A percentile compares a stretch with the other conserved stretches of the same genome.
These are phyloP conservation scores for Odontocolon sp. DNA, from an alignment of 2,888 invertebrate species.

Conservation along the genomic window DNA sequence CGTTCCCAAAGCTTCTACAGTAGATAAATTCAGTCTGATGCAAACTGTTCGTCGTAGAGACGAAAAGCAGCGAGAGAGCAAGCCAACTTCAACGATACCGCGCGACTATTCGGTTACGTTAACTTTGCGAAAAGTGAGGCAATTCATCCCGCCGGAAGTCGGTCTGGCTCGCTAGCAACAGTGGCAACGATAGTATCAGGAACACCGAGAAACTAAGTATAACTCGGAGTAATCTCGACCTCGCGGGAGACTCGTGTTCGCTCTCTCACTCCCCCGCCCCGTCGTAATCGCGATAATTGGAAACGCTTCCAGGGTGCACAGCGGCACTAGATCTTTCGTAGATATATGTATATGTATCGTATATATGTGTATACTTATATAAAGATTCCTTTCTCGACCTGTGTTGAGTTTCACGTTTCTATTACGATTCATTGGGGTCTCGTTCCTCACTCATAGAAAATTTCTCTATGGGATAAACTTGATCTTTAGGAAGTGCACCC, in stretches of 20 bases:
- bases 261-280: neutral
- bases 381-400: too few species aligned
- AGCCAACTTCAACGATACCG: neutral
- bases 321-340: neutral
- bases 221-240: slow-evolving; percentile 18
- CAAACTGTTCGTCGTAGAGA: slow-evolving; percentile 1
- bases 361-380: too few species aligned
- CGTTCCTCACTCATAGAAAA: too few species aligned
- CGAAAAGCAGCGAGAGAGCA: neutral
- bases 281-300: slow-evolving; percentile 21
- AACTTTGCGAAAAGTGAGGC: slow-evolving; percentile 19
- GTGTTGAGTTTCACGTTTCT: too few species aligned
- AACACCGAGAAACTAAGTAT: neutral
- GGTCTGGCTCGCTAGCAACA: neutral
- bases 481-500: too few species aligned
- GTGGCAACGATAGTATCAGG: neutral
- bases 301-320: slow-evolving; percentile 1
- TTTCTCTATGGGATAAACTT: too few species aligned
- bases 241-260: neutral
- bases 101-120: slow-evolving; percentile 10
- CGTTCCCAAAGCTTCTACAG: neutral
- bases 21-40: neutral
- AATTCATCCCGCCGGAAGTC: slow-evolving; percentile 14
- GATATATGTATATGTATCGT: too few species aligned
- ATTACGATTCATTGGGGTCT: too few species aligned